Evolutionary conservation across 2,797 vertebrate species (phyloP).

Genomic region (Poecilia velifera): DNA sequence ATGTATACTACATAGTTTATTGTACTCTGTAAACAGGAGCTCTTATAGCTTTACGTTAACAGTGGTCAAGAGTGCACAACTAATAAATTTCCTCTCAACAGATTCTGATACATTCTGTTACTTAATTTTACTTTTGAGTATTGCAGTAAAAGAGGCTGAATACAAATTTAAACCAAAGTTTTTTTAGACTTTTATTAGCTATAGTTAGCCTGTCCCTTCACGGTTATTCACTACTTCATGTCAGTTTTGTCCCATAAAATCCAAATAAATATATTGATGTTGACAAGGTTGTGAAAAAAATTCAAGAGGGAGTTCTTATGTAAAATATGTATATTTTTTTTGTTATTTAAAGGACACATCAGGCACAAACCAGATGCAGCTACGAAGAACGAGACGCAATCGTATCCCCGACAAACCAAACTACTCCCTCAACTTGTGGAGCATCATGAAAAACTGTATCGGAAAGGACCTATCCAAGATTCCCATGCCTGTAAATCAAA

Average conservation of each 20-base stretch:
- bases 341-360: constrained; percentile 65
- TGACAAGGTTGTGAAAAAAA: not conserved
- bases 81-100: not conserved
- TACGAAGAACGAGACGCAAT: constrained; percentile 82
- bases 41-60: not conserved
- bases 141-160: not conserved
- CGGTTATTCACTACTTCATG: not conserved
- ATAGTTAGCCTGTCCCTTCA: not conserved
- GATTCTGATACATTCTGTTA: not conserved
- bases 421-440: constrained; percentile 96
- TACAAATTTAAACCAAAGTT: not conserved
- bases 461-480: constrained; percentile 96
- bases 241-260: not conserved
- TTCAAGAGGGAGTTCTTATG: not conserved
- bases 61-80: not conserved
- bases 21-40: not conserved
- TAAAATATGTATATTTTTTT: not conserved
- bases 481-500: constrained; percentile 89
- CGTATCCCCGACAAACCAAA: constrained; percentile 95
- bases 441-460: constrained; percentile 98
- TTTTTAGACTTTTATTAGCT: not conserved
- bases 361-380: constrained; percentile 69
- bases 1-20: not conserved
- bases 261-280: not conserved
- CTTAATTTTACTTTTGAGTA: not conserved